These are phyloP conservation scores for Nephrotoma flavescens DNA, from an alignment of 2,888 invertebrate species.

Conservation along the genomic window DNA sequence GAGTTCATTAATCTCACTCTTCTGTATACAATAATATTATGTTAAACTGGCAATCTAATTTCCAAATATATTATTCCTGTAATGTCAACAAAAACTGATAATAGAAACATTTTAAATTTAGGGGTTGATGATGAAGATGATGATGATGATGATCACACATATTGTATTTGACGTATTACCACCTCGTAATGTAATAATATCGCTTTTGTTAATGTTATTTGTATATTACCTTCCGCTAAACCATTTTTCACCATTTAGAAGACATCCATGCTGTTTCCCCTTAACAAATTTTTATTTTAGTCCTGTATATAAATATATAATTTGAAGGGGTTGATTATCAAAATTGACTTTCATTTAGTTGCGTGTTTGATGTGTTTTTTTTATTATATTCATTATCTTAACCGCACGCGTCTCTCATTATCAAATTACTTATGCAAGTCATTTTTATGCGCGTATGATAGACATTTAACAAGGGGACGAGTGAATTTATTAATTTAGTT, in stretches of 20 bases:
- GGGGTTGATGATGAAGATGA: not conserved
- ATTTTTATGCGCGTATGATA: not conserved
- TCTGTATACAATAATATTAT: not conserved
- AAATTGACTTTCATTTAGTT: not conserved
- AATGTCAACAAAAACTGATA: not conserved
- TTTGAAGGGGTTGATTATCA: not conserved
- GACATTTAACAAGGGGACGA: not conserved
- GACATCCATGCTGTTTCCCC: not conserved
- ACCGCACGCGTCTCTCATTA: slow-evolving; percentile 3
- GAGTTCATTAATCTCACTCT: not conserved
- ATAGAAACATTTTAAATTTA: not conserved
- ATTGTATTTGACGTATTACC: not conserved
- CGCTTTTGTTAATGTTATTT: not conserved
- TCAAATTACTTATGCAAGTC: slow-evolving; percentile 4
- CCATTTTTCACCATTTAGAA: not conserved
- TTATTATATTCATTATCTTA: not conserved
- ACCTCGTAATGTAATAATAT: not conserved
- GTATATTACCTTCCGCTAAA: not conserved
- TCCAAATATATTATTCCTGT: not conserved
- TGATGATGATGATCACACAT: not conserved
- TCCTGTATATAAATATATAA: not conserved
- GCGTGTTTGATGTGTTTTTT: not conserved
- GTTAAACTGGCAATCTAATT: not conserved
- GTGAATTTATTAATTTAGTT: not conserved
- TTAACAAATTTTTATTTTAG: not conserved